Percentiles rank a stretch among this genome's conserved stretches.
These are phyloP conservation scores for Hirudo medicinalis DNA, from an alignment of 1,140 invertebrate species.

Conservation along the genomic window DNA sequence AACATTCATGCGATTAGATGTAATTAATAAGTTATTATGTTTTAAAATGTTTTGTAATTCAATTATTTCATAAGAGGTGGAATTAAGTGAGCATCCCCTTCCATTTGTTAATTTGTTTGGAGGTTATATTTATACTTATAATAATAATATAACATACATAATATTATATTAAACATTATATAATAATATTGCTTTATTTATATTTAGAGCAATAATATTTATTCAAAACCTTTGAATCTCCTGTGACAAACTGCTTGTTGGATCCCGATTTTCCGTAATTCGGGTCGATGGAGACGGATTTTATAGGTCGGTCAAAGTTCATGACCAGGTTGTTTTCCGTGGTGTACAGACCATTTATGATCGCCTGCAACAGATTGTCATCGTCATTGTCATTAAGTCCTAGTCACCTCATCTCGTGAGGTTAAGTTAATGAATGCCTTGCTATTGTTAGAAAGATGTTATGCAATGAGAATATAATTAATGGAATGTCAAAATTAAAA, in stretches of 20 bases:
- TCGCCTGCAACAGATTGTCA: slow-evolving; percentile 38
- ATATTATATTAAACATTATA: no score
- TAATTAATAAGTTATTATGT: no score
- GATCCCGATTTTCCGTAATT: slow-evolving; percentile 61
- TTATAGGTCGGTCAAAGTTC: slow-evolving; percentile 64
- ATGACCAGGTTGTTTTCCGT: slow-evolving; percentile 66
- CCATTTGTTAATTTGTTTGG: no score
- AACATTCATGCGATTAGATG: no score
- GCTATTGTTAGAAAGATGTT: no score
- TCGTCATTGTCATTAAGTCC: background rate
- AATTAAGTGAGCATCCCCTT: no score
- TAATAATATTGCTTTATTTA: no score
- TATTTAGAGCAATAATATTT: no score
- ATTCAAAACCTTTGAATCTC: slow-evolving; percentile 41
- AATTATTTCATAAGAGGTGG: no score
- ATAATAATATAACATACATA: no score
- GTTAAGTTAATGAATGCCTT: background rate
- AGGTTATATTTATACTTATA: no score
- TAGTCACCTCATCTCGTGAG: background rate
- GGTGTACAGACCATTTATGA: slow-evolving; percentile 59
- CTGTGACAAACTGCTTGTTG: slow-evolving; percentile 67
- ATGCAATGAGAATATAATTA: background rate
- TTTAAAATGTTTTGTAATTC: no score
- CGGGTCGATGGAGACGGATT: slow-evolving; percentile 77
- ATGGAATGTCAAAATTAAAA: background rate